Base-by-base conservation (phyloP, 2,113 vertebrate species). In the Coracopsis vasa region DNA sequence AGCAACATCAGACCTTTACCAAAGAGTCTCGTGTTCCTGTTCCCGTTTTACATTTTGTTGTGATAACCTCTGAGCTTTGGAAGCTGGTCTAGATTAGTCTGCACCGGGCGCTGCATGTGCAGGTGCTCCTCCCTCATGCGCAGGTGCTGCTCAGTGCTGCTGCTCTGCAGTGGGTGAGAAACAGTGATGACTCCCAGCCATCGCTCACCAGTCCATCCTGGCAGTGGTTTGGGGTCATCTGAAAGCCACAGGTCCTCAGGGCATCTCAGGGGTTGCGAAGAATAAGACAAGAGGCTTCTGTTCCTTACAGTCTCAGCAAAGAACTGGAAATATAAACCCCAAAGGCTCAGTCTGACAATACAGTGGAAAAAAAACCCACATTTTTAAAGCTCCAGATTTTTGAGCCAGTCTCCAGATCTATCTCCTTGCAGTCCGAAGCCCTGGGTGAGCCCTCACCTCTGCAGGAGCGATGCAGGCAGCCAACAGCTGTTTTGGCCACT, bases 341-440 rank as follows among this genome's bases (percentile, higher is more conserved):
- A 54, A 64, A 80, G 18, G 27, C 37, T 83, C 54, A 56, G 37
- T 41, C 77, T 50, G 41, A 24, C 37, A 53, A 41, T 13, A 21
- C 10, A 29, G 9, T 1, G 7, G 44, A 44, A 33, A 64, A 20
- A 48, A 37, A 4, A 1, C 0, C 16, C 14, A 1, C 0, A 2
- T 66, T 66, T 80, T 47, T 41, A 85, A 60, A 3, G 23, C 50
- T 37, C 48, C 44, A 50, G 28, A 16, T 45, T 86, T 73, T 58
- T 70, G 21, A 70, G 21, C 12, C 33, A 4, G 10, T 19, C 41
- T 79, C 31, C 47, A 85, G 54, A 23, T 41, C 13, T 44, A 20
- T n/a, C 45, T 66, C 27, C 53, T 35, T 67, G 35, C 0, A 1
- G n/a, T 21, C 51, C 0, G 0, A 44, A 48, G 60, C 54, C 9